phyloP scores from a whole-genome alignment of 2,888 invertebrate species.

The Trachelus troglodyta region DNA sequence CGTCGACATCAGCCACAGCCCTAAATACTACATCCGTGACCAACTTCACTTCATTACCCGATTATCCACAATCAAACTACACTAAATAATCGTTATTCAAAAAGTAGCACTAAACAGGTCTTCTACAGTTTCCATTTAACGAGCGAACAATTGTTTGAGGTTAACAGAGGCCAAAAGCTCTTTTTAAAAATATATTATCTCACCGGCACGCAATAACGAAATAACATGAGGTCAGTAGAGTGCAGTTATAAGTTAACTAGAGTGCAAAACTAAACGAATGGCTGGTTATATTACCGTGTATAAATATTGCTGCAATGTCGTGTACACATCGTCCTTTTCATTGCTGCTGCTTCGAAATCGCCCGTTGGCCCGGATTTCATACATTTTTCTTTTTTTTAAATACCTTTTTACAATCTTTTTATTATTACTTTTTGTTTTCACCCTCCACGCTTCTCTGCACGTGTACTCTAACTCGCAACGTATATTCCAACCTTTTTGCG shows the following conservation, averaged over 20 bases:
- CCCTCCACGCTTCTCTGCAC: not conserved
- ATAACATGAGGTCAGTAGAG: not conserved
- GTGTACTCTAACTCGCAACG: not conserved
- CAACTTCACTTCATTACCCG: not conserved
- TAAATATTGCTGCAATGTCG: not conserved
- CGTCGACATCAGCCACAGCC: not conserved
- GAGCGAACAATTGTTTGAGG: not conserved
- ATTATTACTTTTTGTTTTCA: not conserved
- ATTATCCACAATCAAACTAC: not conserved
- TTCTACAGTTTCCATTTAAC: not conserved
- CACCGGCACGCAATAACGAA: not conserved
- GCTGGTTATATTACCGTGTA: not conserved
- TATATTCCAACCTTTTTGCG: not conserved
- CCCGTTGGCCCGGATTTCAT: not conserved
- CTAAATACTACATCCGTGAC: not conserved
- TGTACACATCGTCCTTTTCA: not conserved
- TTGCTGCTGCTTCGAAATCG: not conserved
- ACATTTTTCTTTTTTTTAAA: not conserved
- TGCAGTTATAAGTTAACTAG: not conserved
- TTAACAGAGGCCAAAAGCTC: not conserved
- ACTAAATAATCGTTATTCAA: not conserved
- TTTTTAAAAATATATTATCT: not conserved
- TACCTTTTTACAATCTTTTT: not conserved
- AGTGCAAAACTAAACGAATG: slow-evolving; percentile 1
- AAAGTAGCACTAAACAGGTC: not conserved